A percentile compares a stretch with the other conserved stretches of the same genome.
Evolutionary conservation across 1,140 invertebrate genomes (phyloP).

Genomic region (Drosophila chauvacae): DNA sequence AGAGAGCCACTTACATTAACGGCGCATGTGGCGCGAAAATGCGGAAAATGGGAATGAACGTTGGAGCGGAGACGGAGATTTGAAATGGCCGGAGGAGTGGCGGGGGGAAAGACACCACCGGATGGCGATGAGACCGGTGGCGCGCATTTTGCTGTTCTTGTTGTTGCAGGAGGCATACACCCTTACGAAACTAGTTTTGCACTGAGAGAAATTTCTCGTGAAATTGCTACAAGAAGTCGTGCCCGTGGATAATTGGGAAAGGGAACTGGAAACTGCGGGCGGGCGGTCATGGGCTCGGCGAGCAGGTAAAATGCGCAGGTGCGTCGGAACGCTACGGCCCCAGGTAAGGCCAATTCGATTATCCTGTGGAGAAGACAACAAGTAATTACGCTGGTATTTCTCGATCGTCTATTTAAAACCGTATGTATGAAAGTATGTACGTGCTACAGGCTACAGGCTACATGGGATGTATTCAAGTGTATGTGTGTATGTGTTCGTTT

Average conservation of each 20-base stretch:
- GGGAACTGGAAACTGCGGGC: conserved; percentile 33
- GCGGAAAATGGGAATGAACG: conserved; percentile 40
- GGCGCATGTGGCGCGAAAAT: conserved; percentile 77
- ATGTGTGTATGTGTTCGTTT: conserved; percentile 1
- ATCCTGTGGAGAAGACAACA: conserved; percentile 51
- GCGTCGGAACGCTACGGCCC: conserved; percentile 25
- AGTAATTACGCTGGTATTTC: conserved; percentile 47
- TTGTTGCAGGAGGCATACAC: conserved; percentile 45
- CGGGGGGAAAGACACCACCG: conserved; percentile 23
- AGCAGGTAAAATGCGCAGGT: conserved; percentile 64
- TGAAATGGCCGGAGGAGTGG: neutral
- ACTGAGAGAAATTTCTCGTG: conserved; percentile 63
- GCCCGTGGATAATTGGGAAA: conserved; percentile 46
- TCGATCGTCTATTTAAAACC: conserved; percentile 40
- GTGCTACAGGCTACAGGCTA: conserved; percentile 2
- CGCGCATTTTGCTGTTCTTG: conserved; percentile 41
- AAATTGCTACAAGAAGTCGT: conserved; percentile 5
- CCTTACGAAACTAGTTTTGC: conserved; percentile 78
- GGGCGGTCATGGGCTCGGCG: neutral
- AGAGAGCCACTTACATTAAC: conserved; percentile 55
- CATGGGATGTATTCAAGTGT: conserved; percentile 30
- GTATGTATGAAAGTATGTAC: conserved; percentile 4
- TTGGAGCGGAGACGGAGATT: conserved; percentile 16
- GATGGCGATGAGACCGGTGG: conserved; percentile 38
- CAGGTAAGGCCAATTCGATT: conserved; percentile 50